Base-by-base conservation (phyloP, 1,140 invertebrate species). In the Adoxophyes honmai region DNA sequence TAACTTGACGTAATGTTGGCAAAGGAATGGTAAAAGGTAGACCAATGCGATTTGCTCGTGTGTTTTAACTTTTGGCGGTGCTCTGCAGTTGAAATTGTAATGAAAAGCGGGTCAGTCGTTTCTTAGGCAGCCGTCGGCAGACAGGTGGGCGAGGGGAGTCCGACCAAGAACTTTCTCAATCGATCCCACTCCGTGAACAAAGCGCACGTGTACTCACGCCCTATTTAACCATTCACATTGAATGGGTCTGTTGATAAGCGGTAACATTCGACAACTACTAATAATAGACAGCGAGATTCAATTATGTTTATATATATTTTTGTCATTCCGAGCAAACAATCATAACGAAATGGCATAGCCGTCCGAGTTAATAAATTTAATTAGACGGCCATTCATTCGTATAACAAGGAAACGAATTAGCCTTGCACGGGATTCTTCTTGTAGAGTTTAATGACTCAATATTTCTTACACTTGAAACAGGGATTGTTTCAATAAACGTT, bases 101-200 rank as follows among this genome's bases (percentile, higher is more conserved):
- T 60, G 60, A 58, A 64, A 68, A 68, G 58, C 62, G 56, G 66
- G 66, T 64, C 66, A 68, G 39, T 44, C 6, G 21, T 28, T 28
- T 28, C 58, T 60, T 18, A 56, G 54, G 21, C 21, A 28, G 16
- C 14, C 52, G 37, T 14, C 52, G 14, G 13, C 52, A 64, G 61
- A 62, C 59, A 64, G 59, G 61, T 64, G 61, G 57, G 53, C 39
- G 53, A 54, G 60, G 34, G 52, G 37, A 60, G 14, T 13, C 51
- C 10, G 34, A 37, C 7, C 28, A 28, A 34, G 38, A 53, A 48
- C 51, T 57, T 60, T 53, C 59, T 53, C 54, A 33, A 61, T 57
- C 59, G 59, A 61, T 61, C 28, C 59, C 55, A 52, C 39, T 61
- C 18, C 13, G 48, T 15, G 33, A 59, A 28, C 21, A 28, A 28